Conservation (phyloP, 92 coral and sea anemone species). For the Phenganax stokvisi region DNA sequence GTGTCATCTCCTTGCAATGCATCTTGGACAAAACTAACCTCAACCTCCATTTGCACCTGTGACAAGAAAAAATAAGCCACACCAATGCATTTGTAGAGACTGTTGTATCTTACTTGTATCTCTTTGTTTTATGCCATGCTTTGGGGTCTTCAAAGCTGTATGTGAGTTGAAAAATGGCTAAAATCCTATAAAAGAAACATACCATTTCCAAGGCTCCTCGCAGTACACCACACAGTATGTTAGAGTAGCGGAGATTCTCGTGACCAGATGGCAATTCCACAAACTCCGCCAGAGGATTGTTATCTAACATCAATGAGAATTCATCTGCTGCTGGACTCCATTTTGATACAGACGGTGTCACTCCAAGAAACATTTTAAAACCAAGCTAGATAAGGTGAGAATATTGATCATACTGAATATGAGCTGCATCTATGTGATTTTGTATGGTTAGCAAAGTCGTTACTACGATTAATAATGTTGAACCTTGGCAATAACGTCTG, state of each 20-base stretch:
- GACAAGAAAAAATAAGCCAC: background rate
- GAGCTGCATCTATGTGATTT: background rate
- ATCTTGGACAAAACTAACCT: slow-evolving; percentile 88
- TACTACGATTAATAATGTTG: background rate
- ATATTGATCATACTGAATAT: background rate
- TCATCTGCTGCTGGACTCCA: slow-evolving; percentile 98
- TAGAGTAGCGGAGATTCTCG: slow-evolving; percentile 83
- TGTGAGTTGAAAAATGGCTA: background rate
- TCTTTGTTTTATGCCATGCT: background rate
- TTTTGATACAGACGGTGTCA: slow-evolving; percentile 86
- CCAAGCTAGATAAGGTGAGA: slow-evolving; percentile 54
- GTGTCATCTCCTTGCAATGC: slow-evolving; percentile 87
- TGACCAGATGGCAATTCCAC: slow-evolving; percentile 87
- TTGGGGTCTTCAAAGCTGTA: background rate
- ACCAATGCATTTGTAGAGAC: background rate
- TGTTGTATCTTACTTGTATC: too few relatives aligned
- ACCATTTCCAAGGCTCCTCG: slow-evolving; percentile 98
- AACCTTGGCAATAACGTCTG: slow-evolving; percentile 98
- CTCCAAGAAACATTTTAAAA: slow-evolving; percentile 95
- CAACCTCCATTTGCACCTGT: slow-evolving; percentile 99
- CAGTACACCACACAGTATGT: slow-evolving; percentile 88
- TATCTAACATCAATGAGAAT: slow-evolving; percentile 82
- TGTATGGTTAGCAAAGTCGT: background rate
- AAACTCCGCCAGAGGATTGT: slow-evolving; percentile 95
- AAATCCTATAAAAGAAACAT: background rate